Evolutionary conservation across 2,888 invertebrate genomes (phyloP), one percentile per base, ranked within the genome.

Genomic region (Erebia ligea): DNA sequence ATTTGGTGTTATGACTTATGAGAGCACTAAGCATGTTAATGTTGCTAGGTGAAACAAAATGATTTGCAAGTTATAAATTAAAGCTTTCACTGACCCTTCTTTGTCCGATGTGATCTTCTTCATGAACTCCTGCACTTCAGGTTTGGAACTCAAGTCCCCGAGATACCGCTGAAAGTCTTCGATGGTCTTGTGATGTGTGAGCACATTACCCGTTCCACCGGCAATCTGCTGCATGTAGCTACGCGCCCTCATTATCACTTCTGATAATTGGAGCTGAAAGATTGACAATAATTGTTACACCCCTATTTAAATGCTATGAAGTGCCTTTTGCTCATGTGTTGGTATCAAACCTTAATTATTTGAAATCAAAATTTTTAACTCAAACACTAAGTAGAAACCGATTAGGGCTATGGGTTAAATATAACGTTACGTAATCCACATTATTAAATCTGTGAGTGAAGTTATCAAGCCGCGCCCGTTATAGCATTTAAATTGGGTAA

Each of bases 231-330:
- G 96, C 96, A 99, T 99, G 91, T 99, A 99, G 89, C 96, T 96
- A 81, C 99, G 97, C 56, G 99, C 97, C 81, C 98, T 96, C 95
- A 98, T 98, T 80, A 99, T 98, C 80, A 99, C 99, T 93, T 99
- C 99, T 9, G 99, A 99, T 77, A 99, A 93, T 95, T 99, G 99
- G 77, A 99, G 95, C 99, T 99, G 91, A 63, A 93, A 87, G 11
- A 58, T 64, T 64, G 4, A 25, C 8, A 25, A 34, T 63, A 50
- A 25, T 45, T 45, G 11, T 45, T 45, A 45, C 10, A 45, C 10
- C 2, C 45, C 45, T 45, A 10, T 45, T 45, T 11, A 45, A 45
- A 45, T 45, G 11, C 9, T 40, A 40, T 9, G 8, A 40, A 40
- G 40, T 9, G 9, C 45, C 1, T 1, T 45, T 45, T 1, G 42